Base-by-base conservation (phyloP, 2,113 vertebrate genomes). In the Ramphastos sulfuratus region DNA sequence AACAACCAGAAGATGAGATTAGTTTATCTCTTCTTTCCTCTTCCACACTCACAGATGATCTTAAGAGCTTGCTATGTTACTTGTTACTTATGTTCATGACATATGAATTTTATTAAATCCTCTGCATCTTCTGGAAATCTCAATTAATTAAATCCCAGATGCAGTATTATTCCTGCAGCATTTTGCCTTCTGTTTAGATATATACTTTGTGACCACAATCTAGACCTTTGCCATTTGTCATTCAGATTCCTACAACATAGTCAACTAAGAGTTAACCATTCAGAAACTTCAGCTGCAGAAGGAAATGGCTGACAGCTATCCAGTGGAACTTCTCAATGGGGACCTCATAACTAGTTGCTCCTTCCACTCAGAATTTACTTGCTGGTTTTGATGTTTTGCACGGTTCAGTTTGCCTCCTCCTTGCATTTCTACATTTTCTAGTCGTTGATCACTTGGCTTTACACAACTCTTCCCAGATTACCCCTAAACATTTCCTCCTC, bases 401-500 rank as follows among this genome's bases (percentile, higher is more conserved):
- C 77, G 23, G 12, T 46, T 73, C 35, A 33, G 18, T 76, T 91
- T 61, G 17, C 27, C 52, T 77, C 30, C 78, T 92, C 31, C 78
- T 15, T 72, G 48, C 64, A 64, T 90, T 93, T 92, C 85, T 85
- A 60, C 69, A 86, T 93, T 93, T 83, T 92, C 52, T 58, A 66
- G 61, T 60, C 64, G 60, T 59, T 54, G 31, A 35, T 91, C 85
- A 85, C n/a, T 74, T 9, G 20, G 37, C 5, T 19, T 89, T 80
- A 82, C 52, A 1, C 35, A 70, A 3, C 60, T 35, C 52, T 64
- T 87, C 48, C 56, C 8, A 4, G 44, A 74, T 91, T 77, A 67
- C 17, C 12, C 3, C 37, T 67, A 35, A 75, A 60, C n/a, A 15
- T 71, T 95, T 91, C 69, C 42, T 83, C 19, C 31, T 87, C 35